Evolutionary conservation across 2,888 invertebrate genomes (phyloP).

Genomic region (Polyommatus icarus): DNA sequence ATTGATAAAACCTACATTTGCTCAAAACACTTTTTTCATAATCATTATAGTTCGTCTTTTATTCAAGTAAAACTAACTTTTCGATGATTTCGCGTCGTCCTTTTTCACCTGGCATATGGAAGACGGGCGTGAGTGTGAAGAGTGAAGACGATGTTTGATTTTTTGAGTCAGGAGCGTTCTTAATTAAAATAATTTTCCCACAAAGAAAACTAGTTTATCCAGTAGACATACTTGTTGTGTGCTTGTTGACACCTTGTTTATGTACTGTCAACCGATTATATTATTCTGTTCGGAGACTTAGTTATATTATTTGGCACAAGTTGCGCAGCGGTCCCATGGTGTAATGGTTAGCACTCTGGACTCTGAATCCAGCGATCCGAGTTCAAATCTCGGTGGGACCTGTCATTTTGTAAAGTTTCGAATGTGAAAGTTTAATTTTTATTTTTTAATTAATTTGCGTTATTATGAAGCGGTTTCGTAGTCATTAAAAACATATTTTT

Average conservation of each 20-base stretch:
- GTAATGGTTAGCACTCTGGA: constrained; percentile 82
- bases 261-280: background rate
- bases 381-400: constrained; percentile 90
- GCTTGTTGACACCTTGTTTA: background rate
- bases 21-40: too few species aligned
- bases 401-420: constrained; percentile 37
- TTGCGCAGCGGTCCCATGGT: constrained; percentile 72
- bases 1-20: too few species aligned
- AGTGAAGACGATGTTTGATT: too few species aligned
- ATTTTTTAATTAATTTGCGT: background rate
- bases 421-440: background rate
- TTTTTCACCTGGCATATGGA: too few species aligned
- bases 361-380: constrained; percentile 90
- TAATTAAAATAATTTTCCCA: background rate
- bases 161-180: too few species aligned
- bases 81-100: too few species aligned
- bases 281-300: background rate
- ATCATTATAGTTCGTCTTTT: too few species aligned
- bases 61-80: too few species aligned
- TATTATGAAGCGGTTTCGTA: background rate
- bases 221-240: background rate
- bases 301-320: background rate
- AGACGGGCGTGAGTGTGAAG: too few species aligned
- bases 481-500: background rate
- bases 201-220: background rate